Conservation (phyloP, 2,797 vertebrate species). For the Sebastes nivosus region DNA sequence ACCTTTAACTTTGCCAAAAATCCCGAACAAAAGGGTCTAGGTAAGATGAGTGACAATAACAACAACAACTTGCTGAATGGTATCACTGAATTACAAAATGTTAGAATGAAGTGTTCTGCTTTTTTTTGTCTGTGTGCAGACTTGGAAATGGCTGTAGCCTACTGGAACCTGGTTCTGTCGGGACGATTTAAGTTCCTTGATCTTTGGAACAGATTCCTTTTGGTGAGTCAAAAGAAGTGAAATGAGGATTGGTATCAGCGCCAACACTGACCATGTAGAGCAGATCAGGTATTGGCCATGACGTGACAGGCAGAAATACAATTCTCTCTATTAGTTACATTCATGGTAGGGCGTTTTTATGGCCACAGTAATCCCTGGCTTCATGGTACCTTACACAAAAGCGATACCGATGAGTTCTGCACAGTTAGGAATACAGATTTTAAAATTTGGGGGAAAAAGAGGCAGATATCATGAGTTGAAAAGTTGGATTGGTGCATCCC, state of each 20-base stretch:
- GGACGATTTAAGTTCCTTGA: slow-evolving; percentile 98
- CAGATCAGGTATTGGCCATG: not conserved
- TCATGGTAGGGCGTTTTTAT: not conserved
- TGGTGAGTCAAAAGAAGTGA: slow-evolving; percentile 85
- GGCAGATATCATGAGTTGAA: not conserved
- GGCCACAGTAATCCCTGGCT: not conserved
- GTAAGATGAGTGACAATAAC: slow-evolving; percentile 76
- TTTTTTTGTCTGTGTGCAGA: slow-evolving; percentile 82
- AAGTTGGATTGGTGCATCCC: not conserved
- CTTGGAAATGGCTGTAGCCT: slow-evolving; percentile 98
- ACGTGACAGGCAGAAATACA: not conserved
- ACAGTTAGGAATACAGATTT: not conserved
- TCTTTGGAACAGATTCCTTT: slow-evolving; percentile 98
- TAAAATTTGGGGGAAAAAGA: accelerated
- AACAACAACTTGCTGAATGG: not conserved
- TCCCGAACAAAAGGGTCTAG: slow-evolving; percentile 96
- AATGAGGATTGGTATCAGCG: not conserved
- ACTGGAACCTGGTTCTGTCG: slow-evolving; percentile 96
- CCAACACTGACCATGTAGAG: not conserved
- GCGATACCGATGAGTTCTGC: not conserved
- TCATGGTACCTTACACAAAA: not conserved
- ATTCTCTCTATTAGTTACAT: not conserved
- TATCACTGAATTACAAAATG: not conserved
- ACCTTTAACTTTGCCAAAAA: slow-evolving; percentile 99
- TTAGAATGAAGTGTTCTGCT: not conserved